Conservation (phyloP, 37 sponge, comb jelly and placozoan species). For the Spongilla lacustris region DNA sequence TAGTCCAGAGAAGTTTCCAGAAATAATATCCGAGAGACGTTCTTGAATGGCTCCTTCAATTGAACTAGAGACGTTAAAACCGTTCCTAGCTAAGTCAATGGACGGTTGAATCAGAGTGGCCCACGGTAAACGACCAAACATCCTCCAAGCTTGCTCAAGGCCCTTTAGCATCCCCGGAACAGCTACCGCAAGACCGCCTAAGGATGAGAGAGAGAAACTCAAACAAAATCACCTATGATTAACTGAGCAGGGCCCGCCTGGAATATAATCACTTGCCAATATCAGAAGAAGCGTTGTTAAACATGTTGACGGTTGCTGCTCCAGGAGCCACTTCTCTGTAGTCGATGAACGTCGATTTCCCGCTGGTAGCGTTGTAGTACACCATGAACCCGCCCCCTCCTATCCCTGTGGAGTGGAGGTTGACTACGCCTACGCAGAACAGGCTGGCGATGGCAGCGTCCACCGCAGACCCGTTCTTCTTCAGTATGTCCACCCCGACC, state of each 20-base stretch:
- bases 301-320: conserved; percentile 40
- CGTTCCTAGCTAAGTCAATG: conserved; percentile 71
- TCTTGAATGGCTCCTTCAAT: conserved; percentile 67
- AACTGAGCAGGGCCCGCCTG: too few species aligned
- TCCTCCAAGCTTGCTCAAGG: conserved; percentile 56
- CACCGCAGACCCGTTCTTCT: conserved; percentile 87
- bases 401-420: conserved; percentile 90
- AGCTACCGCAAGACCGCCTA: conserved; percentile 81
- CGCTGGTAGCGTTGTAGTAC: conserved; percentile 61
- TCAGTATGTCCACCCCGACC: conserved; percentile 70
- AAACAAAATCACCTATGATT: too few species aligned
- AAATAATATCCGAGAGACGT: conserved; percentile 6
- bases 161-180: conserved; percentile 88
- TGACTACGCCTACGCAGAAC: conserved; percentile 91
- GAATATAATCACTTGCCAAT: neutral
- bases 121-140: conserved; percentile 69
- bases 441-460: conserved; percentile 89
- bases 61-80: conserved; percentile 61
- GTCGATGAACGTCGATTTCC: conserved; percentile 62
- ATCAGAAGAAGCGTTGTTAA: neutral
- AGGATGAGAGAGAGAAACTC: too few species aligned
- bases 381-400: conserved; percentile 99
- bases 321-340: conserved; percentile 90
- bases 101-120: conserved; percentile 77
- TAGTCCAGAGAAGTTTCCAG: conserved; percentile 51